Base-by-base conservation (phyloP, 2,888 invertebrate species). In the Silvanus unidentatus region DNA sequence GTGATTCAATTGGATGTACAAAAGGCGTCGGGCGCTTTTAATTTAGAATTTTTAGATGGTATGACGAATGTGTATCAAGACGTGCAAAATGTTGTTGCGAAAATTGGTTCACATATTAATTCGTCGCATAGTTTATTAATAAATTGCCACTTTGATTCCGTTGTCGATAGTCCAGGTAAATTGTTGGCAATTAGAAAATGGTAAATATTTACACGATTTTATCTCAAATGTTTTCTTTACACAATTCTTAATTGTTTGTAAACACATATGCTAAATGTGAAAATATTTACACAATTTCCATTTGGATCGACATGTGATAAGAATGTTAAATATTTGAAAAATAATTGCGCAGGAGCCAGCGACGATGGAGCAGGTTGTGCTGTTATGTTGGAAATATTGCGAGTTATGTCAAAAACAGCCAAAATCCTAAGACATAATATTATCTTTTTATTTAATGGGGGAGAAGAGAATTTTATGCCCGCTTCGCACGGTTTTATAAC, bases 301-400 rank as follows among this genome's bases (percentile, higher is more conserved):
- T n/a, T n/a, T n/a, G n/a, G n/a, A n/a, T n/a, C n/a, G n/a, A n/a
- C n/a, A n/a, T n/a, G n/a, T n/a, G n/a, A n/a, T n/a, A n/a, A n/a
- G n/a, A n/a, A n/a, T n/a, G n/a, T n/a, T n/a, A n/a, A n/a, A n/a
- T n/a, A n/a, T n/a, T n/a, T n/a, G n/a, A n/a, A n/a, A n/a, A n/a
- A n/a, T n/a, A n/a, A n/a, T n/a, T n/a, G n/a, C n/a, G n/a, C 59
- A 81, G 91, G 92, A 58, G 92, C 87, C 6, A 91, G 90, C 62
- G 93, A 94, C 72, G 89, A 93, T 75, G 88, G 84, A 49, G 89
- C 91, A 29, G 88, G 88, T 43, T 93, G 92, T 74, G 87, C 88
- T 28, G 84, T 91, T 52, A 84, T 90, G 86, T 73, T 93, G 69
- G 93, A 93, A 74, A 77, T 84, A 52, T 66, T 90, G 59, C 77